Conservation (phyloP, 2,888 invertebrate genomes). For the Apoderus coryli region DNA sequence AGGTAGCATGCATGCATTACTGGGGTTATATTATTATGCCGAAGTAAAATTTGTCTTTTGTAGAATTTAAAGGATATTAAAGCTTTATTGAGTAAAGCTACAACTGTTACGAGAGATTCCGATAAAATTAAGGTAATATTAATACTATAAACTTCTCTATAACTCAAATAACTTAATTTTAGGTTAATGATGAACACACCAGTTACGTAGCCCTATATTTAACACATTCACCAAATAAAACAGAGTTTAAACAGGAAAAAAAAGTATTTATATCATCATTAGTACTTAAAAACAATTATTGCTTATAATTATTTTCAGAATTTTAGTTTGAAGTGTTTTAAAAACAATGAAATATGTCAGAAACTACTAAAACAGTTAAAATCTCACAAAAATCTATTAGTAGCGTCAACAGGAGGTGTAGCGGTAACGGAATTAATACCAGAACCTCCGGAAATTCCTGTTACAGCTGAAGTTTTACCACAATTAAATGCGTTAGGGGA, state of each 20-base stretch:
- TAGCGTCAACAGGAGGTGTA: slow-evolving; percentile 11
- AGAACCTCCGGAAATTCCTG: slow-evolving; percentile 27
- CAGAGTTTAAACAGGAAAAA: slow-evolving; percentile 11
- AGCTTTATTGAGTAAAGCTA: too few species aligned
- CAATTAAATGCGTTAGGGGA: slow-evolving; percentile 44
- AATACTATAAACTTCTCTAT: neutral
- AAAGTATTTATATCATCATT: too few species aligned
- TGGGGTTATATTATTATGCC: neutral
- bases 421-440: slow-evolving; percentile 18
- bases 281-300: too few species aligned
- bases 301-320: too few species aligned
- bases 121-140: slow-evolving; percentile 2
- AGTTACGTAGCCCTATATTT: too few species aligned
- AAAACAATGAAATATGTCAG: slow-evolving; percentile 15
- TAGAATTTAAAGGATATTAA: too few species aligned
- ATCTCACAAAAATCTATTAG: slow-evolving; percentile 8
- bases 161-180: too few species aligned
- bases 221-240: slow-evolving; percentile 5
- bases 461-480: slow-evolving; percentile 21
- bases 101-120: slow-evolving; percentile 6
- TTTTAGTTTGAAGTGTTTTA: too few species aligned
- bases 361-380: slow-evolving; percentile 12
- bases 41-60: neutral
- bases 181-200: too few species aligned
- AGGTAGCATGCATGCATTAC: neutral